phyloP scores from a whole-genome alignment of 2,797 vertebrate genomes.

The Fistularia commersonii region DNA sequence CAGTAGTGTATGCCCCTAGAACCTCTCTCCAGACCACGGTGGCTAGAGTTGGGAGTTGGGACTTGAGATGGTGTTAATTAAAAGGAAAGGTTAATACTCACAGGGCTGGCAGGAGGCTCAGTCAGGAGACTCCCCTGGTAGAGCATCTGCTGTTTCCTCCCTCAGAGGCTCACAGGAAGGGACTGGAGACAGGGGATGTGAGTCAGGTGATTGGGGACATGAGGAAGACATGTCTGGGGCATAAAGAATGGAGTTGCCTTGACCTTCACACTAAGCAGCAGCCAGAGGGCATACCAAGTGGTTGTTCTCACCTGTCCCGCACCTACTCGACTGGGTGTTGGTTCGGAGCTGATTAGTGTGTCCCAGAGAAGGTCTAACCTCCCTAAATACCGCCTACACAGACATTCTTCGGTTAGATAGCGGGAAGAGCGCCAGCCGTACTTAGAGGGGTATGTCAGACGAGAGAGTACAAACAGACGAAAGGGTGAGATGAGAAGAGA shows the following conservation, averaged over 20 bases:
- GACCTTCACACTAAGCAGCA: constrained; percentile 51
- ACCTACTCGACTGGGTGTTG: constrained; percentile 35
- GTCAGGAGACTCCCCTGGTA: constrained; percentile 60
- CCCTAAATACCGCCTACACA: constrained; percentile 57
- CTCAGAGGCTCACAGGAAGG: constrained; percentile 43
- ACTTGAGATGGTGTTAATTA: constrained; percentile 75
- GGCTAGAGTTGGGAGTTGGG: constrained; percentile 49
- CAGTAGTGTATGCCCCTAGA: constrained; percentile 60
- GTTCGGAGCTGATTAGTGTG: constrained; percentile 71
- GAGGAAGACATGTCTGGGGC: constrained; percentile 42
- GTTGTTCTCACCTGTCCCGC: constrained; percentile 65
- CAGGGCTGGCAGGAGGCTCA: constrained; percentile 56
- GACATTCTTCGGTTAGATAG: constrained; percentile 58
- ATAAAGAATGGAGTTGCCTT: constrained; percentile 56
- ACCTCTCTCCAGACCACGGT: constrained; percentile 67
- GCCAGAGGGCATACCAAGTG: constrained; percentile 36
- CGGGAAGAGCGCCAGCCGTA: constrained; percentile 61
- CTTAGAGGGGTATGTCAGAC: constrained; percentile 59
- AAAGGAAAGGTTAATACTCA: constrained; percentile 79
- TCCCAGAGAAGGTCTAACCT: constrained; percentile 64
- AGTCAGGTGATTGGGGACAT: constrained; percentile 45
- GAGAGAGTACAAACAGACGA: constrained; percentile 56
- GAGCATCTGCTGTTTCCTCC: constrained; percentile 68
- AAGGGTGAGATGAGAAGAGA: constrained; percentile 36
- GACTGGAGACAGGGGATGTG: constrained; percentile 34